Conservation (phyloP, 2,113 vertebrate genomes). For the Bettongia penicillata region DNA sequence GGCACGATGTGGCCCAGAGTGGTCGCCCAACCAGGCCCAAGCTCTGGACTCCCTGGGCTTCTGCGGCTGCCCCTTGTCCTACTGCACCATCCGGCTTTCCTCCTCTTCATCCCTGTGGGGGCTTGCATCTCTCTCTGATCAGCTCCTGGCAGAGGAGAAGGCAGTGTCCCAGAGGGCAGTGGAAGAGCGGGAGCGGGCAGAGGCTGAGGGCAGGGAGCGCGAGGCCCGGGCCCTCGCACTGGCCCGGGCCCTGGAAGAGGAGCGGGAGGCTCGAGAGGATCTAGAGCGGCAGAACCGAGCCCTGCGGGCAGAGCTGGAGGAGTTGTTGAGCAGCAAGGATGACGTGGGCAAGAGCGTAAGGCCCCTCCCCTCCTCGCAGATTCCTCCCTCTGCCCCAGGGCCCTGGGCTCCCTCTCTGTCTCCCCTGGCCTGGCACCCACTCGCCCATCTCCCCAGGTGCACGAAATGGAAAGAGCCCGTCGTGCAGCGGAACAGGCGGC, state of each 20-base stretch:
- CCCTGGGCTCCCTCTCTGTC: background rate
- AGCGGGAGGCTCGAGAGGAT: constrained; percentile 89
- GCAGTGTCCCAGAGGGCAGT: constrained; percentile 87
- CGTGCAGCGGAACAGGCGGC: constrained; percentile 88
- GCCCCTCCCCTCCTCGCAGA: rapidly evolving
- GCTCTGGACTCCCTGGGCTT: background rate
- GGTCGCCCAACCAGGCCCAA: background rate
- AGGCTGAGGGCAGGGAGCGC: constrained; percentile 92
- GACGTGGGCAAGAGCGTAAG: constrained; percentile 94
- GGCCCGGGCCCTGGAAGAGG: constrained; percentile 89
- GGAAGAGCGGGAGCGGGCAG: constrained; percentile 90
- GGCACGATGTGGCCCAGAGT: no score
- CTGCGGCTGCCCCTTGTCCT: no score
- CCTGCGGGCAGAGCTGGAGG: constrained; percentile 91
- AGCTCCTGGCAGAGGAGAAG: constrained; percentile 95
- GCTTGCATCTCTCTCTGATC: background rate
- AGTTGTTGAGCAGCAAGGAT: constrained; percentile 92
- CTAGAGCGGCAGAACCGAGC: constrained; percentile 91
- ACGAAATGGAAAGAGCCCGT: constrained; percentile 90
- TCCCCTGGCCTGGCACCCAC: background rate
- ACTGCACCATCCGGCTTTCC: background rate
- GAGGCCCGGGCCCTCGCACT: constrained; percentile 89
- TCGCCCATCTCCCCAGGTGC: constrained; percentile 83
- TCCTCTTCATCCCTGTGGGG: background rate
- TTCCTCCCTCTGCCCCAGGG: no score